A percentile compares a stretch with the other conserved stretches of the same genome.
These are phyloP conservation scores for Corythaeola cristata DNA, from an alignment of 2,113 vertebrate genomes.

Conservation along the genomic window DNA sequence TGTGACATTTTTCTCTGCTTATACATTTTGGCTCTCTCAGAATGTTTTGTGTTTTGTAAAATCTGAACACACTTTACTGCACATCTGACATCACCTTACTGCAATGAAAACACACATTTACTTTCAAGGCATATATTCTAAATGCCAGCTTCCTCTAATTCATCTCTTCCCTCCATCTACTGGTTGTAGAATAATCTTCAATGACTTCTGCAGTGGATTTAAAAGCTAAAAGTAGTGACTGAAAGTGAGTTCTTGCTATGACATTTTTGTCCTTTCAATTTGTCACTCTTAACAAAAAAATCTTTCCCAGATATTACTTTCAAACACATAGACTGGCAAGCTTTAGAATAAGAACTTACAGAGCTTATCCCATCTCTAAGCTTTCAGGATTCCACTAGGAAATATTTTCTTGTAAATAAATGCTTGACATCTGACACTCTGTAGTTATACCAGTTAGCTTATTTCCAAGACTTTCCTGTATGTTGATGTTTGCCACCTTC, in stretches of 20 bases:
- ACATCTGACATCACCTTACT: background rate
- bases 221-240: slow-evolving; percentile 1
- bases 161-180: background rate
- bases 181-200: slow-evolving; percentile 45
- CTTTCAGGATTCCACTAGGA: slow-evolving; percentile 28
- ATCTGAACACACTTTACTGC: background rate
- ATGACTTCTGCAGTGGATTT: slow-evolving; percentile 20
- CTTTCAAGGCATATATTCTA: slow-evolving; percentile 47
- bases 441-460: background rate
- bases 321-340: background rate
- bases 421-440: slow-evolving; percentile 29
- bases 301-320: background rate
- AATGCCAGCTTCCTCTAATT: slow-evolving; percentile 1
- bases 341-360: background rate
- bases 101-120: background rate
- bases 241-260: slow-evolving; percentile 28
- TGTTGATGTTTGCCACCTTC: slow-evolving; percentile 2
- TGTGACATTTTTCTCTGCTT: background rate
- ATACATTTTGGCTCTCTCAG: background rate
- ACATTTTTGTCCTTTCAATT: slow-evolving; percentile 38
- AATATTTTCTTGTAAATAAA: slow-evolving; percentile 32
- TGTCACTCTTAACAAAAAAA: slow-evolving; percentile 51
- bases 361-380: background rate
- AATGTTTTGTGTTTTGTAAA: background rate
- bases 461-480: slow-evolving; percentile 5